Conservation (phyloP, 2,888 invertebrate species). For the Mesorhabditis sp. region DNA sequence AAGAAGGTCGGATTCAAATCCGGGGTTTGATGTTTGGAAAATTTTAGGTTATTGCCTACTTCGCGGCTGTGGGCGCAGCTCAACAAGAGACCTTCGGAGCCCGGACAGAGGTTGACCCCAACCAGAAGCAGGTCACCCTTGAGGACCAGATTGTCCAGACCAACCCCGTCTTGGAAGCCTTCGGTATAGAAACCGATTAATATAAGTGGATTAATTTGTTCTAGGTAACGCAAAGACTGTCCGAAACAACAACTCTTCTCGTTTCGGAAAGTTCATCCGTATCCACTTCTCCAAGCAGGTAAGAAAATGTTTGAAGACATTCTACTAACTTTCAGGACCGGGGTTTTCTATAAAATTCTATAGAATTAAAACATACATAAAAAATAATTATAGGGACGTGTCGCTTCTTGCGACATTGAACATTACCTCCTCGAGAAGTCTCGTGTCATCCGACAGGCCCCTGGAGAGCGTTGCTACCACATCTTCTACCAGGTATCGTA, state of each 20-base stretch:
- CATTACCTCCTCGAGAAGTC: constrained; percentile 99
- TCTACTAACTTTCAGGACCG: background rate
- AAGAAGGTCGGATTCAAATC: constrained; percentile 70
- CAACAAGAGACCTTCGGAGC: constrained; percentile 38
- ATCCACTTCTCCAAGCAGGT: constrained; percentile 88
- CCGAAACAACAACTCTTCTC: constrained; percentile 99
- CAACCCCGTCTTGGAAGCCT: constrained; percentile 97
- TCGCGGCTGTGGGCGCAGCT: constrained; percentile 69
- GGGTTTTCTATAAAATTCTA: background rate
- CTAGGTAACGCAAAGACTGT: constrained; percentile 99
- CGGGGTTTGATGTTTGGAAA: background rate
- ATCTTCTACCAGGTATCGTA: constrained; percentile 99
- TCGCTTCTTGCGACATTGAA: constrained; percentile 99
- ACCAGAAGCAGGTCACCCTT: constrained; percentile 70
- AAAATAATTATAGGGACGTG: constrained; percentile 71
- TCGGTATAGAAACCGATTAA: constrained; percentile 69
- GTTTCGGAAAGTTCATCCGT: constrained; percentile 99
- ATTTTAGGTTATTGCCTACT: constrained; percentile 93
- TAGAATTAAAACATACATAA: background rate
- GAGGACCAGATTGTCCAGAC: constrained; percentile 99
- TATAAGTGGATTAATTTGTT: background rate
- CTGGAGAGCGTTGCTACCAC: constrained; percentile 96
- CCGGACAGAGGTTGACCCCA: constrained; percentile 22
- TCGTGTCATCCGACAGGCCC: constrained; percentile 92
- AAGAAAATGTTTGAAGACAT: background rate